These are phyloP conservation scores for Epinotia nisella DNA, from an alignment of 2,888 invertebrate species.

Conservation along the genomic window DNA sequence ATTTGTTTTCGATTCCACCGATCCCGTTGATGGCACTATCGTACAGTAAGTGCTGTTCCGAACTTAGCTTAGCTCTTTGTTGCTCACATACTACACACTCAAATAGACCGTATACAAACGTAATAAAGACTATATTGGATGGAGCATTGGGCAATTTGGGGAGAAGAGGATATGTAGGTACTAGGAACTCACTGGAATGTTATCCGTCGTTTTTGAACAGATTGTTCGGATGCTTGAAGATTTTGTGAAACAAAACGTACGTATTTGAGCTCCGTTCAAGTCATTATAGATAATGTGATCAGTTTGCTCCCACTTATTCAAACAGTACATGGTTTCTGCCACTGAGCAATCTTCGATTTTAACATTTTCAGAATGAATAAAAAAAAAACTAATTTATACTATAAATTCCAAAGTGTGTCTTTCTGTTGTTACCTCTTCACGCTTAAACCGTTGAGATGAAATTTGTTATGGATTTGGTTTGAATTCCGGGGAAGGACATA, in stretches of 20 bases:
- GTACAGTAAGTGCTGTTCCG: conserved; percentile 38
- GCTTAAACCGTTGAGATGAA: too few species aligned
- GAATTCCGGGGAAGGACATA: too few species aligned
- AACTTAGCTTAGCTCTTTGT: conserved; percentile 36
- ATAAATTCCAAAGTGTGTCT: too few species aligned
- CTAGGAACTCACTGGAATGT: conserved; percentile 7
- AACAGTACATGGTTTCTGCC: background rate
- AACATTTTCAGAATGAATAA: too few species aligned
- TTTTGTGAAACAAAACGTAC: conserved; percentile 11
- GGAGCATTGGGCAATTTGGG: conserved; percentile 3
- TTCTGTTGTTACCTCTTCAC: too few species aligned
- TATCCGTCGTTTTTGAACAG: conserved; percentile 24
- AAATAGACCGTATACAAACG: conserved; percentile 16
- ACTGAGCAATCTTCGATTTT: too few species aligned
- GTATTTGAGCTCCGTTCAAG: conserved; percentile 12
- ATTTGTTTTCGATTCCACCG: conserved; percentile 34
- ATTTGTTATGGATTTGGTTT: too few species aligned
- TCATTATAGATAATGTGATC: conserved; percentile 5
- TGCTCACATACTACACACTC: background rate
- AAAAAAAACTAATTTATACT: too few species aligned
- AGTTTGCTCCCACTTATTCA: background rate
- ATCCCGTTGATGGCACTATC: conserved; percentile 36
- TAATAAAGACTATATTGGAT: conserved; percentile 10
- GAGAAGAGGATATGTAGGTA: conserved; percentile 11
- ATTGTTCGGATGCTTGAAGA: conserved; percentile 23